A percentile compares a stretch with the other conserved stretches of the same genome.
Conservation (phyloP, 2,113 vertebrate genomes). For the Onychorhynchus coronatus region DNA sequence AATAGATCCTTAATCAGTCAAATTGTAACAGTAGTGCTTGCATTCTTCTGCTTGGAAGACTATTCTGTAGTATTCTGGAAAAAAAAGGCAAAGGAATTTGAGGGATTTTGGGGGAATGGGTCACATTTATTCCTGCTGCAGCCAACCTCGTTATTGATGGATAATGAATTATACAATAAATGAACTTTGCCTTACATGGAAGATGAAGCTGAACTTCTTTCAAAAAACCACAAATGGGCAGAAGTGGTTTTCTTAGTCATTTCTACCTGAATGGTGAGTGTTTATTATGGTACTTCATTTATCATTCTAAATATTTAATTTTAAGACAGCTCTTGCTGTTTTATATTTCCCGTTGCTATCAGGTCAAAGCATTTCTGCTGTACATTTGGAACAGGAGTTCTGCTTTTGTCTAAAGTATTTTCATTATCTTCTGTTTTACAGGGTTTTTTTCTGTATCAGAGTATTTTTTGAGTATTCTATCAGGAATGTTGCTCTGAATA, state of each 20-base stretch:
- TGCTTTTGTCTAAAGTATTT: neutral
- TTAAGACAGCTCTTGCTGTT: neutral
- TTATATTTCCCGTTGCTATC: neutral
- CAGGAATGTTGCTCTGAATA: neutral
- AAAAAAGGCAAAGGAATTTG: neutral
- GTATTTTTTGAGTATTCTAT: neutral
- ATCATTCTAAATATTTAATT: conserved; percentile 46
- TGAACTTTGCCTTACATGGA: neutral
- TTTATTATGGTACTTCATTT: conserved; percentile 1
- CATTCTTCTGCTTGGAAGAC: neutral
- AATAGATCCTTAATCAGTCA: neutral
- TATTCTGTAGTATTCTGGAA: neutral
- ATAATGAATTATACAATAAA: neutral
- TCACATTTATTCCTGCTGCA: neutral
- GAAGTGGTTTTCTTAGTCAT: neutral
- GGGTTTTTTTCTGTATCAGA: fast-evolving
- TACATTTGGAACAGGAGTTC: neutral
- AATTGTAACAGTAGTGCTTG: neutral
- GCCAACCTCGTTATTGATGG: neutral
- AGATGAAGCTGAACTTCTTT: conserved; percentile 1
- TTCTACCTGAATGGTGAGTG: conserved; percentile 3
- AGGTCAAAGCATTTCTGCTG: neutral
- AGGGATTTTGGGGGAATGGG: neutral
- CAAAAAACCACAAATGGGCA: conserved; percentile 29
- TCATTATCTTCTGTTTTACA: neutral